phyloP scores from a whole-genome alignment of 2,888 invertebrate species.

The Ashinkailepas kermadecensis region DNA sequence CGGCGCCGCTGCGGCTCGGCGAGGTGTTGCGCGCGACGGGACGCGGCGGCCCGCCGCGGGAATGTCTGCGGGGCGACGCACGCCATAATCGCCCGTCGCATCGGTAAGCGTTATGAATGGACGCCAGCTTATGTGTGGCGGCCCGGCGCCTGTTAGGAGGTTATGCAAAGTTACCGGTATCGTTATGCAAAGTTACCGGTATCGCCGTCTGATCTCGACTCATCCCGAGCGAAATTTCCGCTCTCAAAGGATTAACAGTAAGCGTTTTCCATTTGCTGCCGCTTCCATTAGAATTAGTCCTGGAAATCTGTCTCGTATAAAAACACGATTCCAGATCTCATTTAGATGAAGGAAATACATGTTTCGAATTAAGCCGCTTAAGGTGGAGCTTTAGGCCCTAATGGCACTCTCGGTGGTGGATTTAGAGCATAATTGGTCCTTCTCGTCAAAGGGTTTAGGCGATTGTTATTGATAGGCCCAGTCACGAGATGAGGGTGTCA shows the following conservation, averaged over 20 bases:
- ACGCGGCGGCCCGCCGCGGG: too few relatives aligned
- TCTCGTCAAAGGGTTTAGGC: background rate
- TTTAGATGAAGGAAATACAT: constrained; percentile 8
- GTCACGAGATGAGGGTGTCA: background rate
- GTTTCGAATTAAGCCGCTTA: constrained; percentile 12
- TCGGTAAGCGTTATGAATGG: background rate
- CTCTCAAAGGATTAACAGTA: constrained; percentile 7
- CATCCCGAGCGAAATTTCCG: background rate
- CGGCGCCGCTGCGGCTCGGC: too few relatives aligned
- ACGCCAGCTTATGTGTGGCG: background rate
- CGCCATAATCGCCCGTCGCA: background rate
- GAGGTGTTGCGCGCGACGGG: too few relatives aligned
- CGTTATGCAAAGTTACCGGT: background rate
- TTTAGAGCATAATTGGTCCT: background rate
- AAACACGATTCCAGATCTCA: background rate
- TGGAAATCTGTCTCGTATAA: background rate
- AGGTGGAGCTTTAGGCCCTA: background rate
- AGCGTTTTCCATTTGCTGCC: constrained; percentile 11
- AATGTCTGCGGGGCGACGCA: background rate
- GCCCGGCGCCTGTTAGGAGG: background rate
- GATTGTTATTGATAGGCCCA: background rate
- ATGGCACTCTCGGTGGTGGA: background rate
- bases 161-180: background rate
- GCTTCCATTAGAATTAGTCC: constrained; percentile 11
- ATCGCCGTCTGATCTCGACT: background rate